phyloP scores from a whole-genome alignment of 2,888 invertebrate species.

The Nebria brevicollis region DNA sequence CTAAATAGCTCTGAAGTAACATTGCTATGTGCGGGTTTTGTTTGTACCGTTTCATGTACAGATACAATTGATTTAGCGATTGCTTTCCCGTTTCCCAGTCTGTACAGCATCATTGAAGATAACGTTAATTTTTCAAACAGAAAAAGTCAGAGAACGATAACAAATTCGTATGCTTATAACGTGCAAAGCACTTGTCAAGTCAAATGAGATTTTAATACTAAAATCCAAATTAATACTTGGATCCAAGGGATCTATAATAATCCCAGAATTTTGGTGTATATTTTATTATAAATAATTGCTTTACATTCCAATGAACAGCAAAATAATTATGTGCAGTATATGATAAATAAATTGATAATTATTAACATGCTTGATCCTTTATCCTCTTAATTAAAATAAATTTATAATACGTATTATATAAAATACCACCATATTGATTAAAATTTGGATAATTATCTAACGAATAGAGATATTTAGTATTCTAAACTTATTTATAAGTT shows the following conservation, averaged over 20 bases:
- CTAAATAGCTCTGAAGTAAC: background rate
- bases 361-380: too few relatives aligned
- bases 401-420: too few relatives aligned
- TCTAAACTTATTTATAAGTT: too few relatives aligned
- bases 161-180: background rate
- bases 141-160: background rate
- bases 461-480: too few relatives aligned
- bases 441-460: too few relatives aligned
- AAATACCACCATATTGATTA: too few relatives aligned
- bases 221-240: background rate
- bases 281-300: background rate
- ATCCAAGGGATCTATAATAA: background rate
- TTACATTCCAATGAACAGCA: too few relatives aligned
- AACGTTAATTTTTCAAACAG: background rate
- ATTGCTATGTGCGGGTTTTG: conserved; percentile 8
- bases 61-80: background rate
- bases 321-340: too few relatives aligned
- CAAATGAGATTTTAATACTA: background rate
- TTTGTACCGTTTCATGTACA: background rate
- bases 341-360: too few relatives aligned
- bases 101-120: background rate
- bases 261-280: background rate
- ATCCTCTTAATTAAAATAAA: too few relatives aligned
- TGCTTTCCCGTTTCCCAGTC: background rate
- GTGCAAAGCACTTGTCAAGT: background rate